Conservation (phyloP, 2,113 vertebrate species). For the Dasyprocta punctata region DNA sequence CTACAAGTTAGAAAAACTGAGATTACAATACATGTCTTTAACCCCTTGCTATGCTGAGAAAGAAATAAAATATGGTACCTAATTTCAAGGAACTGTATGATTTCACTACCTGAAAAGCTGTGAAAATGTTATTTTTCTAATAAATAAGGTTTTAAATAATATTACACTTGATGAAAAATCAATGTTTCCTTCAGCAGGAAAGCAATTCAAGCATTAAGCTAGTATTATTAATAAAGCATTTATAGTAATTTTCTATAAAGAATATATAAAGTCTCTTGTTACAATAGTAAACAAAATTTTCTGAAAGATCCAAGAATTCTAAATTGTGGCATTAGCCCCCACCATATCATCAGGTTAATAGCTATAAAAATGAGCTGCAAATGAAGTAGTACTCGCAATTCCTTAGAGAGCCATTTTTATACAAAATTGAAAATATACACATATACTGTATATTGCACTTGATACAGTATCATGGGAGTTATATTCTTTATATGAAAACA, state of each 20-base stretch:
- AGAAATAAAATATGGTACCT: neutral
- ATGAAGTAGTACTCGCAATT: neutral
- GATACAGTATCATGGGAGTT: neutral
- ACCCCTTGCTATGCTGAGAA: neutral
- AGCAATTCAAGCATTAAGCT: conserved; percentile 5
- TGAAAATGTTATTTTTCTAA: conserved; percentile 4
- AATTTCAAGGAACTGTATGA: conserved; percentile 33
- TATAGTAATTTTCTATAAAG: neutral
- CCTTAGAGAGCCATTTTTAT: neutral
- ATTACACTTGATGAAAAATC: conserved; percentile 43
- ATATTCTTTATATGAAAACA: conserved; percentile 28
- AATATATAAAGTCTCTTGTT: conserved; percentile 9
- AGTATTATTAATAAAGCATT: conserved; percentile 10
- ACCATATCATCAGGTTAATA: neutral
- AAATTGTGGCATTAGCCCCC: conserved; percentile 5
- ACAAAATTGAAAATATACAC: neutral
- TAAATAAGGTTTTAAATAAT: conserved; percentile 21
- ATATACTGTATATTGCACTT: neutral
- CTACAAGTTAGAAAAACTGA: neutral
- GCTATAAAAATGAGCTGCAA: neutral
- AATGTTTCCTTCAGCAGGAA: conserved; percentile 43
- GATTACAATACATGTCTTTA: neutral
- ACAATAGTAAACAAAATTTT: conserved; percentile 40
- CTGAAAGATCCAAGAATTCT: conserved; percentile 8
- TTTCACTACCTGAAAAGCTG: conserved; percentile 16